Percentiles rank a stretch among this genome's conserved stretches.
These are phyloP conservation scores for Melanotaenia maccullochi DNA, from an alignment of 2,797 vertebrate genomes.

Conservation along the genomic window DNA sequence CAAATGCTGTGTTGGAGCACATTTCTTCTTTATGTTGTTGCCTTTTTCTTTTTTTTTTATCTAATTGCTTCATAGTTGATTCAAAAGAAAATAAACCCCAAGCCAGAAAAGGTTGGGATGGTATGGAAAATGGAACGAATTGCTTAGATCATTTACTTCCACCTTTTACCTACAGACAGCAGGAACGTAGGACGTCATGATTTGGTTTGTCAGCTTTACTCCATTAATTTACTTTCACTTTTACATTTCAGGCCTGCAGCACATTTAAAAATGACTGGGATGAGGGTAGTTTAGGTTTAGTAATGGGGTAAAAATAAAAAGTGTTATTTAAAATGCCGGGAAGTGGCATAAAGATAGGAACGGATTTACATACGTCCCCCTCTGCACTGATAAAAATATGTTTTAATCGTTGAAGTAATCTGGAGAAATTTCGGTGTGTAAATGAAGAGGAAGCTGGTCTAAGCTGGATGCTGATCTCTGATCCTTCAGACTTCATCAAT, in stretches of 20 bases:
- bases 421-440: too few species aligned
- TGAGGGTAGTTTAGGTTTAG: too few species aligned
- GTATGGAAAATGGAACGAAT: background rate
- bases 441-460: too few species aligned
- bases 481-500: background rate
- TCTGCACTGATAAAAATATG: too few species aligned
- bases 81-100: too few species aligned
- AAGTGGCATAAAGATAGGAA: too few species aligned
- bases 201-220: background rate
- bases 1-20: background rate
- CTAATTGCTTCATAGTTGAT: background rate
- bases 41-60: background rate
- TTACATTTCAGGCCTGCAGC: background rate
- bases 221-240: background rate
- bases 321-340: too few species aligned
- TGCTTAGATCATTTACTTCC: background rate
- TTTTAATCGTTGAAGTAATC: too few species aligned
- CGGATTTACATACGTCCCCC: too few species aligned
- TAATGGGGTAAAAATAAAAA: too few species aligned
- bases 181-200: background rate
- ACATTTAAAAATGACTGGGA: background rate
- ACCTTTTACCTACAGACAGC: background rate
- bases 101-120: too few species aligned
- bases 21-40: background rate
- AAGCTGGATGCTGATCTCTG: background rate